Evolutionary conservation across 2,797 vertebrate species (phyloP).

Genomic region (Cynopterus sphinx): DNA sequence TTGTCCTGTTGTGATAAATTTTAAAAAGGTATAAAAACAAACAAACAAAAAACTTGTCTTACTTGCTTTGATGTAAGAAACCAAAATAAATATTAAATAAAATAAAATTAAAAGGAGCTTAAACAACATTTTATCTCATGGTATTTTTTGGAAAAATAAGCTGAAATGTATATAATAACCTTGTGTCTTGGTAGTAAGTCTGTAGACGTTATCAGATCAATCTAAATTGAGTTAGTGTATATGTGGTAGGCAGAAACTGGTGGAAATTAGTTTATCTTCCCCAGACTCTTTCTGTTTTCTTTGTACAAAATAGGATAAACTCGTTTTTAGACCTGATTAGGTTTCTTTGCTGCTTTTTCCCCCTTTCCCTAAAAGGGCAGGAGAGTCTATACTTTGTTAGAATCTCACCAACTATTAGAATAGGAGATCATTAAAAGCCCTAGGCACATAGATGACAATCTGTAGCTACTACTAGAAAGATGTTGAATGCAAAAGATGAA

Average conservation of each 20-base stretch:
- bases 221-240: conserved; percentile 87
- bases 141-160: conserved; percentile 71
- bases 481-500: conserved; percentile 73
- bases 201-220: conserved; percentile 85
- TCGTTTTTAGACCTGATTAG: conserved; percentile 85
- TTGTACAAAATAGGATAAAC: conserved; percentile 85
- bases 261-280: conserved; percentile 89
- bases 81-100: conserved; percentile 82
- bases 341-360: conserved; percentile 80
- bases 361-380: conserved; percentile 65
- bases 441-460: conserved; percentile 64
- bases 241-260: conserved; percentile 87
- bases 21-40: conserved; percentile 81
- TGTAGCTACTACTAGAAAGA: conserved; percentile 66
- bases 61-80: conserved; percentile 83
- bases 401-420: conserved; percentile 77
- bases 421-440: conserved; percentile 73
- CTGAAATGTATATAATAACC: conserved; percentile 82
- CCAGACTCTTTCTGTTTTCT: conserved; percentile 84
- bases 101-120: conserved; percentile 85
- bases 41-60: conserved; percentile 80
- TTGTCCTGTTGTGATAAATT: conserved; percentile 72
- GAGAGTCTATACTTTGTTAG: conserved; percentile 65
- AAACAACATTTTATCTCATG: conserved; percentile 83
- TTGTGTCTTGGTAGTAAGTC: conserved; percentile 82